Percentiles rank a stretch among this genome's conserved stretches.
Evolutionary conservation across 2,888 invertebrate species (phyloP).

Genomic region (Villa cingulata): DNA sequence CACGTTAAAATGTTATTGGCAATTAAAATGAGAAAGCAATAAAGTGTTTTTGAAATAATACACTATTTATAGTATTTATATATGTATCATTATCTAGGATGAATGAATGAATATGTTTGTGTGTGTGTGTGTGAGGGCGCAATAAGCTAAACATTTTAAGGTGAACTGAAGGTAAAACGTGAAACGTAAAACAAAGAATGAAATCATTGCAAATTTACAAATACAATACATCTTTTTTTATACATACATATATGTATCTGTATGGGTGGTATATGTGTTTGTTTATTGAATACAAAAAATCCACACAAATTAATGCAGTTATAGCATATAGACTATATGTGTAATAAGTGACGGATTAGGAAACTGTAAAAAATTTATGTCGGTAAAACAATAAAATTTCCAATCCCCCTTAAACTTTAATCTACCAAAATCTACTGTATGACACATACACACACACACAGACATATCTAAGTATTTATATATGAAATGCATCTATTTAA

Average conservation of each 20-base stretch:
- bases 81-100: no score
- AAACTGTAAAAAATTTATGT: slow-evolving; percentile 14
- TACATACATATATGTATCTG: no score
- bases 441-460: no score
- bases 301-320: no score
- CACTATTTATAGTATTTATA: neutral
- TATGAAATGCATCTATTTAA: slow-evolving; percentile 11
- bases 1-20: slow-evolving; percentile 10
- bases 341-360: slow-evolving; percentile 15
- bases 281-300: no score
- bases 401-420: neutral
- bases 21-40: slow-evolving; percentile 11
- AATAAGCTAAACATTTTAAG: slow-evolving; percentile 9
- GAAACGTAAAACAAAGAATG: no score
- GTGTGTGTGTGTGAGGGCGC: slow-evolving; percentile 3
- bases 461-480: no score
- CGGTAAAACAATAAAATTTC: slow-evolving; percentile 9
- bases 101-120: no score
- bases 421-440: no score
- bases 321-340: no score
- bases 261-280: no score
- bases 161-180: slow-evolving; percentile 4
- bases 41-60: slow-evolving; percentile 8
- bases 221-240: no score
- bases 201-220: neutral